Evolutionary conservation across 2,888 invertebrate species (phyloP).

Genomic region (Anorthoa munda): DNA sequence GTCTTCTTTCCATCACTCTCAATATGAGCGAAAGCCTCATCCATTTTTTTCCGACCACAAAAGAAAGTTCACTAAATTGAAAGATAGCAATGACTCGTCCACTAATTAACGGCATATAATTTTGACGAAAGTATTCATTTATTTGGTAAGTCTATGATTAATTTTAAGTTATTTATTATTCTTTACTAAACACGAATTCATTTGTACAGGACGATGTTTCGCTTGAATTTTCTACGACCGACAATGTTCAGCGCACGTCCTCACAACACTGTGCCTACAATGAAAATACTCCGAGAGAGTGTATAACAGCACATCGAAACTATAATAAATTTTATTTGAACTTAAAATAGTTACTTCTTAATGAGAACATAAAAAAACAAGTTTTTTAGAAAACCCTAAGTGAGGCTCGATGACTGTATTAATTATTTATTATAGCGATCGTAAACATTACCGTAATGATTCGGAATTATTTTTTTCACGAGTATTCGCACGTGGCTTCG

Average conservation of each 20-base stretch:
- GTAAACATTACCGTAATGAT: neutral
- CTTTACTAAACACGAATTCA: conserved; percentile 11
- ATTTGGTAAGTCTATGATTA: neutral
- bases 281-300: conserved; percentile 64
- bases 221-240: conserved; percentile 51
- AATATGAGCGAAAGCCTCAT: conserved; percentile 87
- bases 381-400: conserved; percentile 13
- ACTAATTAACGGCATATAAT: neutral
- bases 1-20: conserved; percentile 68
- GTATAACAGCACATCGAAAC: conserved; percentile 40
- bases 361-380: conserved; percentile 27
- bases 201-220: conserved; percentile 31
- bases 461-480: neutral
- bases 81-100: neutral
- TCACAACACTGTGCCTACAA: conserved; percentile 68
- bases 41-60: conserved; percentile 75
- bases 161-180: conserved; percentile 9
- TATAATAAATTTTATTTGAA: conserved; percentile 46
- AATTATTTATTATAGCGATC: conserved; percentile 9
- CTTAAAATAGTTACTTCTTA: conserved; percentile 15
- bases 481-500: neutral
- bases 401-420: conserved; percentile 6
- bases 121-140: conserved; percentile 2
- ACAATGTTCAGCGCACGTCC: conserved; percentile 69
- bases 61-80: conserved; percentile 18